A percentile compares a stretch with the other conserved stretches of the same genome.
Conservation (phyloP, 2,888 invertebrate species). For the Diogma glabrata region DNA sequence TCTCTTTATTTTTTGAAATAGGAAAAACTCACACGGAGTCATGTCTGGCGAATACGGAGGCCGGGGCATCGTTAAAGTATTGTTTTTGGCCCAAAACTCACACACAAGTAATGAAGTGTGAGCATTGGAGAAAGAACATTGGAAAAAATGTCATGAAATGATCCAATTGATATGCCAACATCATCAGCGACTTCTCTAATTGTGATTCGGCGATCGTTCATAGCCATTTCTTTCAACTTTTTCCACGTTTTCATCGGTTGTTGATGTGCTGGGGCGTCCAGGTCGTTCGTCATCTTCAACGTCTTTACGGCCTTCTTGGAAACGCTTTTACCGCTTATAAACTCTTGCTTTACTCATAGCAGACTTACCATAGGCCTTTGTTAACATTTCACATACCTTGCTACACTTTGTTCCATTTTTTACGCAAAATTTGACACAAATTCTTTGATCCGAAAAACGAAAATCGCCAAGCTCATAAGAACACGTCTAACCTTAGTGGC, state of each 20-base stretch:
- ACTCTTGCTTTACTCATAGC: constrained; percentile 6
- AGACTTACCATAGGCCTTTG: constrained; percentile 3
- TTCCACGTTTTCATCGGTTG: background rate
- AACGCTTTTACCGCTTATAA: constrained; percentile 10
- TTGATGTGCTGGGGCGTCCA: constrained; percentile 8
- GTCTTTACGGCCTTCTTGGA: constrained; percentile 8
- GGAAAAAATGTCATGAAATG: background rate
- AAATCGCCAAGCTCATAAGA: too few relatives aligned
- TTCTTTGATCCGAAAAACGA: too few relatives aligned
- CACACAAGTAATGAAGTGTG: background rate
- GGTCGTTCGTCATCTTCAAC: background rate
- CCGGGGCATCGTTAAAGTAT: constrained; percentile 15
- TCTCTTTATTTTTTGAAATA: too few relatives aligned
- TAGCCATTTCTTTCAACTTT: background rate
- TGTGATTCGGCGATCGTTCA: background rate
- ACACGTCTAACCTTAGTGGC: too few relatives aligned
- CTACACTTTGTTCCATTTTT: too few relatives aligned
- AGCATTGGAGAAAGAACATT: background rate
- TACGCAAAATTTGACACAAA: too few relatives aligned
- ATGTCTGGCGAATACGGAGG: constrained; percentile 18
- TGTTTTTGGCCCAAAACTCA: constrained; percentile 18
- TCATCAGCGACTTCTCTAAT: background rate
- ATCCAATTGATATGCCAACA: background rate
- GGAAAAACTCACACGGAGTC: constrained; percentile 6
- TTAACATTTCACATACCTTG: background rate